Conservation (phyloP, 2,888 invertebrate genomes). For the Cataglyphis albicans region DNA sequence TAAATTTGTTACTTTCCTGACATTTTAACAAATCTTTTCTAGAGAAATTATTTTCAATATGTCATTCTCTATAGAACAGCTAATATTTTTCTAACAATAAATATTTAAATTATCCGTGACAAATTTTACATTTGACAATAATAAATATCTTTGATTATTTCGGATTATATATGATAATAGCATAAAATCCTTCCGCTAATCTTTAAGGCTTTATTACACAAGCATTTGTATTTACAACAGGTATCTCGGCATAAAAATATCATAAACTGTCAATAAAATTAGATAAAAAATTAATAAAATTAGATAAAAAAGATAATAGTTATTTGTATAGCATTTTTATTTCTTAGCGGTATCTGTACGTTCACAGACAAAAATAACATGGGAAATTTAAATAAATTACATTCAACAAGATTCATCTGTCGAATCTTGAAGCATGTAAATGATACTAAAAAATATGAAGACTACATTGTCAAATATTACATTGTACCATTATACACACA, state of each 20-base stretch:
- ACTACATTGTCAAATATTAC: background rate
- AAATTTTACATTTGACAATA: conserved; percentile 1
- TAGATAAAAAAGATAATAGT: background rate
- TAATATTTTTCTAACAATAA: background rate
- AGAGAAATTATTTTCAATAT: background rate
- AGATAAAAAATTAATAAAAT: background rate
- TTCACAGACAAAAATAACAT: background rate
- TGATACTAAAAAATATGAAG: background rate
- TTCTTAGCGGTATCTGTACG: background rate
- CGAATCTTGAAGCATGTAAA: background rate
- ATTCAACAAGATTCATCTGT: background rate
- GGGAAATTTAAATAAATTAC: background rate
- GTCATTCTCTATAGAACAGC: background rate
- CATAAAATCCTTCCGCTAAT: background rate
- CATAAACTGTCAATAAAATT: background rate
- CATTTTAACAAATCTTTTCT: background rate
- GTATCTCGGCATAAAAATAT: background rate
- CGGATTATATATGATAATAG: background rate
- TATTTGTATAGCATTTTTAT: background rate
- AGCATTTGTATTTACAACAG: background rate
- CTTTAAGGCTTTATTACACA: background rate
- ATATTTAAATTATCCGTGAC: conserved; percentile 6
- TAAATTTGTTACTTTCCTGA: background rate
- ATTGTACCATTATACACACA: background rate
- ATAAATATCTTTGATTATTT: background rate